Conservation (phyloP, 2,113 vertebrate species). For the Pelecanus crispus region DNA sequence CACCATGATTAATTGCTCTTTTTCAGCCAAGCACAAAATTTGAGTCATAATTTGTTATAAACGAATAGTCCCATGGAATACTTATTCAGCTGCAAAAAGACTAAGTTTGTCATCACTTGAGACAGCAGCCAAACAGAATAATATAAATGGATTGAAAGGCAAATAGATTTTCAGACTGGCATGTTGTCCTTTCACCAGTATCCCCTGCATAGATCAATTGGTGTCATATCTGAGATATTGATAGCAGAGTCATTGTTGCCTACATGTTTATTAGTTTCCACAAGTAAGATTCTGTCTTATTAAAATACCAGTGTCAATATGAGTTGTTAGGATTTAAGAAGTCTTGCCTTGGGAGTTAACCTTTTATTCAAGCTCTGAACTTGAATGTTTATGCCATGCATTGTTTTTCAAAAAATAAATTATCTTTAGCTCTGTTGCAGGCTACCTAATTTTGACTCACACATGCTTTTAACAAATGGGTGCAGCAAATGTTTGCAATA, state of each 20-base stretch:
- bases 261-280: not conserved
- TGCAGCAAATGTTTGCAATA: not conserved
- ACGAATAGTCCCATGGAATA: not conserved
- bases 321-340: not conserved
- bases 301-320: not conserved
- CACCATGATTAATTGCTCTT: conserved; percentile 9
- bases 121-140: not conserved
- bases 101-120: not conserved
- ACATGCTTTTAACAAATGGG: not conserved
- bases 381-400: not conserved
- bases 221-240: not conserved
- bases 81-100: not conserved
- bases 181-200: not conserved
- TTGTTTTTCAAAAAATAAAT: not conserved
- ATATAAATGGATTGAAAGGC: not conserved
- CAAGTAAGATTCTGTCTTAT: not conserved
- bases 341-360: not conserved
- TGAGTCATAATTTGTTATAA: not conserved
- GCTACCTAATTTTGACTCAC: not conserved
- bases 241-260: not conserved
- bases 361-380: not conserved
- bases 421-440: not conserved
- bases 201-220: not conserved
- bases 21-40: conserved; percentile 12
- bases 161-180: not conserved